phyloP scores from a whole-genome alignment of 2,113 vertebrate genomes.

The Hippopotamus amphibius region DNA sequence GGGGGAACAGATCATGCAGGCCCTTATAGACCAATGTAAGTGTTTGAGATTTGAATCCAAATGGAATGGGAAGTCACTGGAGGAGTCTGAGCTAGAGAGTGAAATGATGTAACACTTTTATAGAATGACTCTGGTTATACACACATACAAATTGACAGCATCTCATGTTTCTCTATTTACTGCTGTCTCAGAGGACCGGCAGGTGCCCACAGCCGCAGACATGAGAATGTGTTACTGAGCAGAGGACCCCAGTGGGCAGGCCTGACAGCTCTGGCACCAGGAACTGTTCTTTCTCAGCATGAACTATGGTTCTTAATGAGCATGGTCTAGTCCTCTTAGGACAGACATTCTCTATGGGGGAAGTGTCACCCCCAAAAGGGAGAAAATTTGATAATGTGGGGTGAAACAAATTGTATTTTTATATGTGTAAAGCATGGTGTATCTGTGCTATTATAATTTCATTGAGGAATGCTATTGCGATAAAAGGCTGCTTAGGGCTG shows the following conservation, averaged over 20 bases:
- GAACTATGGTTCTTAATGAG: background rate
- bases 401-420: background rate
- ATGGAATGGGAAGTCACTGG: background rate
- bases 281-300: background rate
- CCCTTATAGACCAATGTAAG: background rate
- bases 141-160: background rate
- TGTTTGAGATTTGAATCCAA: background rate
- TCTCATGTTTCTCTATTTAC: background rate
- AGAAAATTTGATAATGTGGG: background rate
- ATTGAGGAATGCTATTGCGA: background rate
- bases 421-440: background rate
- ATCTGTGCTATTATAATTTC: background rate
- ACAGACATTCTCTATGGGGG: background rate
- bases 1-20: rapidly evolving
- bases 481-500: background rate
- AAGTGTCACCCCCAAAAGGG: background rate
- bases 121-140: background rate
- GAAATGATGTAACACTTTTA: background rate
- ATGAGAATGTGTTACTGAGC: background rate
- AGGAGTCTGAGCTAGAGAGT: background rate
- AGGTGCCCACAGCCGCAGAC: too few species aligned
- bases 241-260: background rate
- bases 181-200: background rate
- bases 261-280: background rate
- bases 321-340: background rate